A percentile compares a stretch with the other conserved stretches of the same genome.
phyloP scores from a whole-genome alignment of 2,113 vertebrate genomes.

The Eclectus roratus region DNA sequence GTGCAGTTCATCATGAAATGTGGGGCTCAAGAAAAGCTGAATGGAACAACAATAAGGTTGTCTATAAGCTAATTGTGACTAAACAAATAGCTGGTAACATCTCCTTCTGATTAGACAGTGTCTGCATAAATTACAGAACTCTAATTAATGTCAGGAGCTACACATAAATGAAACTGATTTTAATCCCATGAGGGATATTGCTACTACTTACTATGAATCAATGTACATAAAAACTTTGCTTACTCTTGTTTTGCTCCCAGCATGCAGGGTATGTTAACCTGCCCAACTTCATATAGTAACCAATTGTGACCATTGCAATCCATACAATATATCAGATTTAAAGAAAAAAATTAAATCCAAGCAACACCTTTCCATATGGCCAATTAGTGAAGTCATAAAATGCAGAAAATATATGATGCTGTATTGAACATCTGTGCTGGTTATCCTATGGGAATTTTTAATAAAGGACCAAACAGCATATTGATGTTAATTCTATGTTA shows the following conservation, averaged over 20 bases:
- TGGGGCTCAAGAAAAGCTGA: not conserved
- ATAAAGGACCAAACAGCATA: constrained; percentile 89
- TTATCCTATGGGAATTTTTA: constrained; percentile 89
- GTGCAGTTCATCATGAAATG: not conserved
- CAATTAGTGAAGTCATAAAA: constrained; percentile 82
- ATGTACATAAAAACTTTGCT: constrained; percentile 52
- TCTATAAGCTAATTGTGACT: constrained; percentile 20
- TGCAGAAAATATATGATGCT: constrained; percentile 78
- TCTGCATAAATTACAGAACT: constrained; percentile 58
- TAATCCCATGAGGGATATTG: constrained; percentile 17
- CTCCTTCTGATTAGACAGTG: constrained; percentile 56
- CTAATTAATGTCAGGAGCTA: constrained; percentile 61
- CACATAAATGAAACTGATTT: constrained; percentile 42
- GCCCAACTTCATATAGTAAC: constrained; percentile 62
- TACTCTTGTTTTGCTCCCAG: constrained; percentile 53
- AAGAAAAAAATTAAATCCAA: constrained; percentile 67
- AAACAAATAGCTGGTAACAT: constrained; percentile 39
- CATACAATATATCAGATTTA: constrained; percentile 67
- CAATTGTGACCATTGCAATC: constrained; percentile 73
- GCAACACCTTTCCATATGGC: constrained; percentile 86
- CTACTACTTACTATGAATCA: constrained; percentile 29
- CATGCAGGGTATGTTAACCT: constrained; percentile 51
- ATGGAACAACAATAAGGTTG: not conserved
- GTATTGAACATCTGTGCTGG: constrained; percentile 86
- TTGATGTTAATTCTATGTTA: constrained; percentile 91